Percentiles rank a stretch among this genome's conserved stretches.
phyloP scores from a whole-genome alignment of 2,888 invertebrate genomes.

The Acanthopleura granulata region DNA sequence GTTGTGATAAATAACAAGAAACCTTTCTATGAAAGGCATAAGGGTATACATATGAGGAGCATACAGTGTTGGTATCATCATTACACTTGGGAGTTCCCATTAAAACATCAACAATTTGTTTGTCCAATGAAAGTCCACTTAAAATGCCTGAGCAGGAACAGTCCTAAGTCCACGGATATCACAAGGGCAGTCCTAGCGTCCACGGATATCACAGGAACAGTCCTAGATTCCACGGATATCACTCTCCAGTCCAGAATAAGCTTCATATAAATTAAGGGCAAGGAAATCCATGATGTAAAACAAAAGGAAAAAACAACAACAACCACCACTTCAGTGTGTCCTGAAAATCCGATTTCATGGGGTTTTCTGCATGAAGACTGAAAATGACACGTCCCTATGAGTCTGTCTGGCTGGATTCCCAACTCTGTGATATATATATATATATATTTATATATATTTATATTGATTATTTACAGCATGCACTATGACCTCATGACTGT shows the following conservation, averaged over 20 bases:
- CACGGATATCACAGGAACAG: not conserved
- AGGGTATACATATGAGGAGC: not conserved
- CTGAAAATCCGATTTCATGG: not conserved
- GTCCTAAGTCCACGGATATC: not conserved
- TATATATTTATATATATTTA: conserved; percentile 6
- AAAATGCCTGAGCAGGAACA: conserved; percentile 15
- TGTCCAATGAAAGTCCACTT: conserved; percentile 15
- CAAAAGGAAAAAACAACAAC: not conserved
- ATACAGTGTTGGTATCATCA: conserved; percentile 11
- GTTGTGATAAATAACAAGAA: conserved; percentile 17
- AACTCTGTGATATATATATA: conserved; percentile 12
- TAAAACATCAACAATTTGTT: conserved; percentile 17
- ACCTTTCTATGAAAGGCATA: conserved; percentile 25
- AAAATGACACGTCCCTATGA: not conserved
- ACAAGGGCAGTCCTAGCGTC: not conserved
- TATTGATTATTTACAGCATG: conserved; percentile 14
- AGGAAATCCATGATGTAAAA: conserved; percentile 16
- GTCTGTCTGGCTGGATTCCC: not conserved
- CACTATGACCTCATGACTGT: conserved; percentile 11
- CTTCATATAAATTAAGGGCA: conserved; percentile 18
- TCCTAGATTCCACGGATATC: not conserved
- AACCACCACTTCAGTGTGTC: not conserved
- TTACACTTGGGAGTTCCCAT: not conserved
- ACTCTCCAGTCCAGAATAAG: conserved; percentile 1
- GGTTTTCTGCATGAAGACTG: conserved; percentile 2